Evolutionary conservation across 2,888 invertebrate species (phyloP), one percentile per base, ranked within the genome.

Genomic region (Cerastis rubricosa): DNA sequence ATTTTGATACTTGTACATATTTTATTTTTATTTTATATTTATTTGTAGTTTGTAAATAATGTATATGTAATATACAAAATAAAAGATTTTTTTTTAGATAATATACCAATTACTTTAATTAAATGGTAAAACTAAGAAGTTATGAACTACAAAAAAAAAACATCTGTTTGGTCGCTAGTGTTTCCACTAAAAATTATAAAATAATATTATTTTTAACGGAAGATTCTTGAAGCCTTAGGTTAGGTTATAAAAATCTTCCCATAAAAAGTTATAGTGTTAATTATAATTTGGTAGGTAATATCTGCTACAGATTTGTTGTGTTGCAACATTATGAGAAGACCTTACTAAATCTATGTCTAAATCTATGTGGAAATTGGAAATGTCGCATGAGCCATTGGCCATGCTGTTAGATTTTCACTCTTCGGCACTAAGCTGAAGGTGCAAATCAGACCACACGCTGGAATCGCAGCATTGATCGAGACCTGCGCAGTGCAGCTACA

Each of bases 401-500:
- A 14, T 25, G 54, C 14, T 57, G 7, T 57, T 57, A 7, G 4
- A 54, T 57, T 57, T 57, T 25, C 25, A 25, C 1, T 7, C 25
- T 14, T 57, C 57, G 1, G 57, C 14, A 57, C 57, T 57, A 25
- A 25, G 2, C 25, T 25, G 25, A 57, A 57, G 57, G 25, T 57
- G 25, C 57, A 57, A 57, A 57, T 57, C 25, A 25, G 25, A 57
- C 2, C 25, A 25, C 25, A 25, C 14, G 25, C 57, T 25, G 14
- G 7, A 57, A 43, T 6, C 17, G 8, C 40, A 63, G 22, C 57
- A 14, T 25, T 7, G 7, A 25, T 49, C 29, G 66, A 67, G 66
- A 67, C 66, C 12, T 47, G 66, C 49, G 47, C 49, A 67, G 19
- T 35, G 54, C 11, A 68, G 45, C n/a, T 70, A 70, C 19, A 19